Evolutionary conservation across 2,888 invertebrate genomes (phyloP), one percentile per base, ranked within the genome.

Genomic region (Aquatica leii): DNA sequence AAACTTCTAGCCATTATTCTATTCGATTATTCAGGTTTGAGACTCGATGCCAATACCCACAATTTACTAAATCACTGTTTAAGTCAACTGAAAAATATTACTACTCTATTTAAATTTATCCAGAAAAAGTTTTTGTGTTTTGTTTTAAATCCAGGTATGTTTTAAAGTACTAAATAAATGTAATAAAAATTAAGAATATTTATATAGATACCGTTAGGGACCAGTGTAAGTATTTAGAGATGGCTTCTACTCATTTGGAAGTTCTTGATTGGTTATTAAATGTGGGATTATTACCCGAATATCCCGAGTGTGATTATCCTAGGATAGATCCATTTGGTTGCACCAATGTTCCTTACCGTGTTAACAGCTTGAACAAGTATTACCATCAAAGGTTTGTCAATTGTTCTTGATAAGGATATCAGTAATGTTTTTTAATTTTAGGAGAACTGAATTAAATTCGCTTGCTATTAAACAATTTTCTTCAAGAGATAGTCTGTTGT

Each of bases 211-310:
- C 79, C 9, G 69, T 84, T 8, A 71, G 73, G 12, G 73, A 84
- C 35, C 89, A 90, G 69, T 84, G 86, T 69, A 85, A 85, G 55
- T 88, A 89, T 1, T 83, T 94, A 1, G 84, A 86, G 62, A 86
- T 90, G 58, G 87, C 92, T 5, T 84, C 89, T 0, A 85, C 88
- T n/a, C 93, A 94, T 82, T 88, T 93, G 70, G 88, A 90, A 77
- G 88, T 93, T 31, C 85, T 95, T 3, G 86, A 92, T 66, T 95
- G 95, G 94, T 87, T 95, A 73, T 83, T 93, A 0, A 88, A 90
- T 61, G 88, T 89, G 17, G 90, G 90, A 0, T 78, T 96, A 2
- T 80, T 96, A 60, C 95, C 95, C 0, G 92, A 92, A 80, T 81
- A 78, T 21, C 73, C 74, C n/a, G 37, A 69, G 34, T 65, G 69